Evolutionary conservation across 2,888 invertebrate species (phyloP), one percentile per base, ranked within the genome.

Genomic region (Glomeris marginata): DNA sequence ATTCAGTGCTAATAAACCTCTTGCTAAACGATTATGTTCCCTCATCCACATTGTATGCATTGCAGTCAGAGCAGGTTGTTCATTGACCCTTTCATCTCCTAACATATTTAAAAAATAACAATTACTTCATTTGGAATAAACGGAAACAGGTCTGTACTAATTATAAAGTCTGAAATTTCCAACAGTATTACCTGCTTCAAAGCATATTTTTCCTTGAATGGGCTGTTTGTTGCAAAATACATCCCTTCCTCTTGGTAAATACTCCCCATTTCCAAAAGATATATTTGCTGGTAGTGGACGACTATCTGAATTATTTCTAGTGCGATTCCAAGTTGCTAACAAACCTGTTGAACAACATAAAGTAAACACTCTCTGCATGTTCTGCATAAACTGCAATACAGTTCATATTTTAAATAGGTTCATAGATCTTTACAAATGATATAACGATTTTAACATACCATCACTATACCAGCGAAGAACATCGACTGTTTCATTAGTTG

Each of bases 71-170:
- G 45, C 45, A n/a, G 42, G 53, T 38, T 53, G 53, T 44, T 53
- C 53, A 16, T 50, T 48, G 6, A 48, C 41, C n/a, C 53, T 37
- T 13, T 50, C 51, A 35, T 53, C 53, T 15, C 53, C 52, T 52
- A 36, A 16, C 8, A 33, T 18, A 45, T 6, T 16, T 5, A 5
- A 5, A 5, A 38, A 16, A 38, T 16, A 16, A 3, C 15, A n/a
- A n/a, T n/a, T n/a, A n/a, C n/a, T n/a, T n/a, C n/a, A n/a, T n/a
- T 28, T 38, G 15, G 5, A 38, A 38, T 38, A 38, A 2, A 15
- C 15, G 8, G 3, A 38, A 16, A 10, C 5, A 38, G 15, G 5
- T 35, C 36, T 35, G 13, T 13, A 10, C 10, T 11, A 11, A 35
- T n/a, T 35, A 35, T 15, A 13, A 11, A 41, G 41, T 5, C n/a